Base-by-base conservation (phyloP, 2,797 vertebrate species). In the Rhodeus uyekii region DNA sequence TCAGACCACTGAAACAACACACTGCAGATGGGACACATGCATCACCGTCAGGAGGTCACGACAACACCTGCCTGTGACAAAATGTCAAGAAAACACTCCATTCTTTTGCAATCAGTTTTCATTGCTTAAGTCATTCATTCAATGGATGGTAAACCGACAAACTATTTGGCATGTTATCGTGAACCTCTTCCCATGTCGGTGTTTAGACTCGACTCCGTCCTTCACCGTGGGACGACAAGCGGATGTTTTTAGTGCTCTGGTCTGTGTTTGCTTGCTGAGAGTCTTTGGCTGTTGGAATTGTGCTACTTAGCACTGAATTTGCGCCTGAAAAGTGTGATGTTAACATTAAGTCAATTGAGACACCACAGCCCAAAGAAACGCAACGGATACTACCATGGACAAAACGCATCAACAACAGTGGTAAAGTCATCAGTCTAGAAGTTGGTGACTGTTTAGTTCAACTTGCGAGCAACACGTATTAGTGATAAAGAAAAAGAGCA, bases 1-100 rank as follows among this genome's bases (percentile, higher is more conserved):
- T 38, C 13, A 1, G 39, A 32, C 58, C 22, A 32, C 74, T 82
- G 76, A 65, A 83, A 82, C 58, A 84, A 86, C 73, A 83, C 39
- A 32, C 67, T 36, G 44, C 36, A 73, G 44, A 75, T 18, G 55
- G 44, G 29, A 64, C 61, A n/a, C 63, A 38, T 13, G 65, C 58
- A 14, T 5, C 42, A 50, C 65, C 76, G 44, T 80, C 48, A 32
- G 22, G 24, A 81, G 73, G 50, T 81, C 76, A 44, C n/a, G 36
- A 50, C 32, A 72, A 48, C 42, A 73, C 68, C 46, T 58, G 32
- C 24, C 12, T 75, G 42, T 74, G 71, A 74, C 76, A 38, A 46
- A 61, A n/a, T 1, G 6, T n/a, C 39, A 46, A 29, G 27, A 76
- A 32, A 42, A 44, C 18, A 5, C n/a, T 75, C 14, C 14, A 72